Base-by-base conservation (phyloP, 2,888 invertebrate genomes). In the Tachina lurida region DNA sequence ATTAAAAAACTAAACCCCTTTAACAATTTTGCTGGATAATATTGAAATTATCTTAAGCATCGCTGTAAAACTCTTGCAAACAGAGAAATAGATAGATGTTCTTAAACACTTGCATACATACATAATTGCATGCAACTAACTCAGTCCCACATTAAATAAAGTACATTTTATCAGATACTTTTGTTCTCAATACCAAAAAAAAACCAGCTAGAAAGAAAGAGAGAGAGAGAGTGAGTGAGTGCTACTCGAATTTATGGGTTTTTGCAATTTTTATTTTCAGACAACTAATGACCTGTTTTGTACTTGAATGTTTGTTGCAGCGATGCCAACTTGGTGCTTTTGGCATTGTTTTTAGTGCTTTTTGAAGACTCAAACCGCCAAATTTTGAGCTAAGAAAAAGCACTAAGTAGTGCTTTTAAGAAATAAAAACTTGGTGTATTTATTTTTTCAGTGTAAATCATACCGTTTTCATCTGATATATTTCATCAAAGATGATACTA, bases 281-380 rank as follows among this genome's bases (percentile, higher is more conserved):
- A 19, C 49, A 68, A 75, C 62, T 81, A 68, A 81, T 75, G 74
- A 81, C 81, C 81, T 81, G 68, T 81, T 75, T 81, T 47, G 39
- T 17, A 47, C 52, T 54, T 54, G 19, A 63, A 47, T 31, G 19
- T 79, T 31, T 43, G 71, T 12, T 39, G 19, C 47, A 54, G 19
- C n/a, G n/a, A n/a, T n/a, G n/a, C n/a, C n/a, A n/a, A n/a, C n/a
- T n/a, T n/a, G n/a, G n/a, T n/a, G n/a, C n/a, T n/a, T n/a, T n/a
- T n/a, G n/a, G n/a, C n/a, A n/a, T n/a, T n/a, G n/a, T n/a, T n/a
- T n/a, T n/a, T n/a, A n/a, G n/a, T n/a, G n/a, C n/a, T n/a, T n/a
- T n/a, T n/a, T n/a, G n/a, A n/a, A n/a, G n/a, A n/a, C n/a, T n/a
- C n/a, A n/a, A n/a, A n/a, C n/a, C n/a, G n/a, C n/a, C n/a, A n/a